Evolutionary conservation across 2,888 invertebrate species (phyloP).

Genomic region (Tinea semifulvella): DNA sequence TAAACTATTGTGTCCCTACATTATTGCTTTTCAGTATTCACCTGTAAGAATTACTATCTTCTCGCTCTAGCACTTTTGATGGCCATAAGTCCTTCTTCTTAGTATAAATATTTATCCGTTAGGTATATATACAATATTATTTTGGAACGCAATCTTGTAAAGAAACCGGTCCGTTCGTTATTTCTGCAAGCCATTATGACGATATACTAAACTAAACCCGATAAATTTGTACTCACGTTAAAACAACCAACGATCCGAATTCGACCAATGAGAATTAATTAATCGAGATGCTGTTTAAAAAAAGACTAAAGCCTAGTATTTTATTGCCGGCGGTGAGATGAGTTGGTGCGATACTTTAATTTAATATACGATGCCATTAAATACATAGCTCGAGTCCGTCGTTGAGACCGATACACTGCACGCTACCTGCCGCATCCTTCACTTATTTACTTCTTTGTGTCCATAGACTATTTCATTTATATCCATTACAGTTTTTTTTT

Average conservation of each 20-base stretch:
- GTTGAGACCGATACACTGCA: neutral
- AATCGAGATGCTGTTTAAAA: constrained; percentile 27
- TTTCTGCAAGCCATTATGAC: neutral
- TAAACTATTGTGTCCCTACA: too few relatives aligned
- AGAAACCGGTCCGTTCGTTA: neutral
- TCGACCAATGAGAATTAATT: constrained; percentile 46
- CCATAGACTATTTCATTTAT: neutral
- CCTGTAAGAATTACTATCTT: too few relatives aligned
- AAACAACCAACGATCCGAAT: constrained; percentile 5
- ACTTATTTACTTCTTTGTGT: constrained; percentile 1
- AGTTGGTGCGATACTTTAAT: constrained; percentile 40
- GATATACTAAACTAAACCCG: neutral
- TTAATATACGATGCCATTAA: constrained; percentile 34
- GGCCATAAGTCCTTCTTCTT: too few relatives aligned
- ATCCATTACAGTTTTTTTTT: too few relatives aligned
- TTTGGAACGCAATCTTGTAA: too few relatives aligned
- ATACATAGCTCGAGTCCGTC: constrained; percentile 14
- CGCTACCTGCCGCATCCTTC: constrained; percentile 6
- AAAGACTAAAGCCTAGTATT: constrained; percentile 21
- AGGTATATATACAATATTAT: too few relatives aligned
- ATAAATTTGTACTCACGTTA: constrained; percentile 6
- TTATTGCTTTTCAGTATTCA: too few relatives aligned
- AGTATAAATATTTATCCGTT: too few relatives aligned
- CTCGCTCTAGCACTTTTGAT: too few relatives aligned
- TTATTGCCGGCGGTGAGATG: constrained; percentile 37